phyloP scores from a whole-genome alignment of 2,113 vertebrate species.

The Pedionomus torquatus region DNA sequence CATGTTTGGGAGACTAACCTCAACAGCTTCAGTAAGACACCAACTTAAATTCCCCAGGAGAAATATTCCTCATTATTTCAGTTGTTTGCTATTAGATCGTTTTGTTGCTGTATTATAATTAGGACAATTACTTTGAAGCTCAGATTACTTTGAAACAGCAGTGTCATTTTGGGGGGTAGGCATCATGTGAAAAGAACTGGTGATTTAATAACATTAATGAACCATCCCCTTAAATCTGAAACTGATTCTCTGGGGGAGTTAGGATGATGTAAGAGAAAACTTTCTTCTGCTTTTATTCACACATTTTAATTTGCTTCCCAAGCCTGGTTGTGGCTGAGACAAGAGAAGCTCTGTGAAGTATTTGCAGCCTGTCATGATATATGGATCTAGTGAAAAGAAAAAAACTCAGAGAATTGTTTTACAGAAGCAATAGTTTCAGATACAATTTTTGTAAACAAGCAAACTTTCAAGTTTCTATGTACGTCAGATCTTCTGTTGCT shows the following conservation, averaged over 20 bases:
- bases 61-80: background rate
- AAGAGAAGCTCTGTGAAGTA: background rate
- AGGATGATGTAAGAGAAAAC: background rate
- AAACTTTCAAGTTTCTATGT: background rate
- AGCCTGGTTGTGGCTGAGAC: background rate
- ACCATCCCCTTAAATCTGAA: background rate
- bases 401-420: background rate
- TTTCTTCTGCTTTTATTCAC: background rate
- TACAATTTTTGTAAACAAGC: background rate
- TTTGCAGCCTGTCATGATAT: background rate
- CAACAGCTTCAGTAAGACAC: background rate
- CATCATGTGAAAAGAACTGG: background rate
- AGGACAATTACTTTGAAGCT: background rate
- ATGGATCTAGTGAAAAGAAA: background rate
- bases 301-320: background rate
- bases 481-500: background rate
- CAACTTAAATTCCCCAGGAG: background rate
- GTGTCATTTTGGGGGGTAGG: background rate
- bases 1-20: background rate
- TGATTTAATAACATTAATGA: background rate
- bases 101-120: background rate
- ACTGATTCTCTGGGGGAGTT: background rate
- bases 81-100: background rate
- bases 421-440: background rate
- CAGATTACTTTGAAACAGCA: background rate